A percentile compares a stretch with the other conserved stretches of the same genome.
Evolutionary conservation across 64 coral and sea anemone genomes (phyloP).

Genomic region (Trachythela sp.): DNA sequence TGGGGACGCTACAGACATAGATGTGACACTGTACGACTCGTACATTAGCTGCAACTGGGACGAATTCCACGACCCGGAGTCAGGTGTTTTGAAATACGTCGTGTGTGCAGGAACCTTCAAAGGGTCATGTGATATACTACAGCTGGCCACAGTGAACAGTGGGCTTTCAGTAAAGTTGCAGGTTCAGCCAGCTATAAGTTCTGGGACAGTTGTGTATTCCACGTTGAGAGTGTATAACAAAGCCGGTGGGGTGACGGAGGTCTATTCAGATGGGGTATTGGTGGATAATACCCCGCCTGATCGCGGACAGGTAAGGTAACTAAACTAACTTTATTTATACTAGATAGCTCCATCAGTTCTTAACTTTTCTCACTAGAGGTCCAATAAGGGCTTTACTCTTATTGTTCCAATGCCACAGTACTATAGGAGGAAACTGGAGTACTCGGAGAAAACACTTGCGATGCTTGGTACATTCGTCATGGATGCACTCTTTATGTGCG

Average conservation of each 20-base stretch:
- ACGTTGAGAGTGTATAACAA: not conserved
- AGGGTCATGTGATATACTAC: not conserved
- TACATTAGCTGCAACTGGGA: conserved; percentile 1
- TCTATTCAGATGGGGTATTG: not conserved
- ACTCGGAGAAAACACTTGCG: too few species aligned
- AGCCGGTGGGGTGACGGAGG: not conserved
- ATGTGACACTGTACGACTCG: not conserved
- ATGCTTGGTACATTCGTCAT: too few species aligned
- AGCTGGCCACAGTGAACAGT: not conserved
- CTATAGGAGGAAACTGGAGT: too few species aligned
- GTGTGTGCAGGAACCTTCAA: not conserved
- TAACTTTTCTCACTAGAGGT: too few species aligned
- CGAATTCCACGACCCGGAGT: not conserved
- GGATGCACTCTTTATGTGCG: too few species aligned
- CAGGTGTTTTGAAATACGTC: not conserved
- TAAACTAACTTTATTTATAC: too few species aligned
- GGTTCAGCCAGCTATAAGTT: not conserved
- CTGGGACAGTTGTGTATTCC: not conserved
- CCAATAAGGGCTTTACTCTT: too few species aligned
- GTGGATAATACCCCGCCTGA: not conserved
- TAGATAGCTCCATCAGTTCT: too few species aligned
- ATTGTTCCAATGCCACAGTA: too few species aligned
- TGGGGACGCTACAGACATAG: not conserved
- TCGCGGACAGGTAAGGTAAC: not conserved
- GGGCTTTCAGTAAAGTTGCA: not conserved